phyloP scores from a whole-genome alignment of 2,113 vertebrate species.

The Neoarius graeffei region DNA sequence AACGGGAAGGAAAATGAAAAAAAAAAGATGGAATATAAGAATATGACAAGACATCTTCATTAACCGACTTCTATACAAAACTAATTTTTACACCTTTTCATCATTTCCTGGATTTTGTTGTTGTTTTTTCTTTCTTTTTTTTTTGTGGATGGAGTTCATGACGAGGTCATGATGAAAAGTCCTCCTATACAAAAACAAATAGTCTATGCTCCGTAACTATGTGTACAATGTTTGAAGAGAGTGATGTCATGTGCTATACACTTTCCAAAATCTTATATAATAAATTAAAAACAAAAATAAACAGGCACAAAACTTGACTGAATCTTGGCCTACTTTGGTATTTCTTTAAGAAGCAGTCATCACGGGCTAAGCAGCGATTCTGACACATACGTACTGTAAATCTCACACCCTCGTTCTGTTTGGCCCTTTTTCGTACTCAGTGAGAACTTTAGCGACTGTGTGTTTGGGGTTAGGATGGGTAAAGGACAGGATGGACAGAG shows the following conservation, averaged over 20 bases:
- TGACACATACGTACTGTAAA: constrained; percentile 1
- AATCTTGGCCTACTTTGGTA: neutral
- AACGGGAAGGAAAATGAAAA: neutral
- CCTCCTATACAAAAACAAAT: constrained; percentile 70
- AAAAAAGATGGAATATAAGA: neutral
- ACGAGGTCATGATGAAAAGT: constrained; percentile 61
- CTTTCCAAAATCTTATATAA: constrained; percentile 58
- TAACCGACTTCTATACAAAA: neutral
- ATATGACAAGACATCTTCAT: neutral
- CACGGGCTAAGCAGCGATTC: constrained; percentile 19
- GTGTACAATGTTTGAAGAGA: constrained; percentile 36
- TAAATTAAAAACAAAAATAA: constrained; percentile 74
- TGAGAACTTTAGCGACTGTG: constrained; percentile 9
- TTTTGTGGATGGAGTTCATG: neutral
- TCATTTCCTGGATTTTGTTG: neutral
- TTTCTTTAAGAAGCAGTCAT: constrained; percentile 4
- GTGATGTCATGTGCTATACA: neutral
- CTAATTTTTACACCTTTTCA: neutral
- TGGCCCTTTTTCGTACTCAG: constrained; percentile 17
- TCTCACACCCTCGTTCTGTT: constrained; percentile 21
- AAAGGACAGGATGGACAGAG: constrained; percentile 37
- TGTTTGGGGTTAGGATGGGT: constrained; percentile 24
- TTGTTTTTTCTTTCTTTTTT: neutral
- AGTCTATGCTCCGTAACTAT: constrained; percentile 52
- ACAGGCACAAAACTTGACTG: neutral